Evolutionary conservation across 1,140 invertebrate species (phyloP), one percentile per base, ranked within the genome.

Genomic region (Drosophila quadrilineata): DNA sequence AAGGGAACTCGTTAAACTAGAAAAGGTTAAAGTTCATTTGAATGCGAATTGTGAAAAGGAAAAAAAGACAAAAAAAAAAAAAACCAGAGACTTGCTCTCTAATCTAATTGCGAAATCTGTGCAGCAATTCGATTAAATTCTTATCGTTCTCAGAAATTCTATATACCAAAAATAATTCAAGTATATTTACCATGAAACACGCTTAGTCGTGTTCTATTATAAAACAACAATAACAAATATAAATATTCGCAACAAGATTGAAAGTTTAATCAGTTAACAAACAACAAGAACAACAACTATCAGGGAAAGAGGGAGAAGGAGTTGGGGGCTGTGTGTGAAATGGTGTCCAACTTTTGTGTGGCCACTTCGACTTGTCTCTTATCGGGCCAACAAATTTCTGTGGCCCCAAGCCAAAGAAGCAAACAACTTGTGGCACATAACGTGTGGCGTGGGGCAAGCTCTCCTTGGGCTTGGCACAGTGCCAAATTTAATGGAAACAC

Each of bases 401-500:
- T 45, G 35, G 2, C 12, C 10, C 0, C 14, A 22, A 48, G n/a
- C 24, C 10, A 3, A 6, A 45, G 21, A 41, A 12, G 41, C 24
- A 48, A 67, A 62, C 63, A 52, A 60, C 63, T 66, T 66, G 56
- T 52, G 57, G 64, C 57, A 41, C 26, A 33, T 9, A 57, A 33
- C 31, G 19, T 26, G 28, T 49, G 17, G n/a, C 6, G 26, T 40
- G 14, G 9, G 16, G 35, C 28, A 22, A 3, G 14, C 14, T 19
- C 26, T 45, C n/a, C 8, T 52, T 33, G 6, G 9, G 10, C 21
- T 46, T 43, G 58, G 49, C 28, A 12, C 28, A 35, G 6, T 28
- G 49, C 58, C 58, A 62, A 62, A 62, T 53, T 31, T 17, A 31
- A 53, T 53, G 14, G 43, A 45, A 45, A 35, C 58, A 53, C 24